phyloP scores from a whole-genome alignment of 2,797 vertebrate species.

The Alauda arvensis region DNA sequence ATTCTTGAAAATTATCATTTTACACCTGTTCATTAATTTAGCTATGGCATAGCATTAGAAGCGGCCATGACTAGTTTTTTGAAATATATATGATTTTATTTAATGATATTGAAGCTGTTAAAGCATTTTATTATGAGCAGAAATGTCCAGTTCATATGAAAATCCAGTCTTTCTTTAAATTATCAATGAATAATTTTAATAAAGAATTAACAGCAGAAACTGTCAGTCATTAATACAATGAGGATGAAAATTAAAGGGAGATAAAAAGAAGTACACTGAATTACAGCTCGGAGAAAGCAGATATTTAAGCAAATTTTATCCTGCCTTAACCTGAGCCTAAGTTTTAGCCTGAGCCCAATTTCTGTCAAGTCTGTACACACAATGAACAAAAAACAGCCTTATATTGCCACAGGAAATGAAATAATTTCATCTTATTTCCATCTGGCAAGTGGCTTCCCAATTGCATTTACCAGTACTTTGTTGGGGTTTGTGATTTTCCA shows the following conservation, averaged over 20 bases:
- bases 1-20: slow-evolving; percentile 49
- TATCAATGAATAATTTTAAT: neutral
- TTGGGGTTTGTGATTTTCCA: too few species aligned
- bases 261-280: neutral
- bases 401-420: neutral
- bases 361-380: neutral
- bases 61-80: neutral
- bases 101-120: neutral
- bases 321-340: neutral
- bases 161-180: neutral
- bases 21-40: slow-evolving; percentile 64
- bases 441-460: neutral
- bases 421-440: slow-evolving; percentile 6
- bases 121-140: neutral
- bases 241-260: neutral
- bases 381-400: neutral
- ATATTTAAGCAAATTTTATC: neutral
- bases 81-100: neutral
- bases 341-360: neutral
- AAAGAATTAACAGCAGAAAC: neutral
- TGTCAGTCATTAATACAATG: neutral
- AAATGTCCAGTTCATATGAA: neutral
- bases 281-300: neutral
- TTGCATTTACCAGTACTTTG: neutral
- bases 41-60: slow-evolving; percentile 33